Evolutionary conservation across 92 coral and sea anemone species (phyloP), one percentile per base, ranked within the genome.

Genomic region (Zoanthus sociatus): DNA sequence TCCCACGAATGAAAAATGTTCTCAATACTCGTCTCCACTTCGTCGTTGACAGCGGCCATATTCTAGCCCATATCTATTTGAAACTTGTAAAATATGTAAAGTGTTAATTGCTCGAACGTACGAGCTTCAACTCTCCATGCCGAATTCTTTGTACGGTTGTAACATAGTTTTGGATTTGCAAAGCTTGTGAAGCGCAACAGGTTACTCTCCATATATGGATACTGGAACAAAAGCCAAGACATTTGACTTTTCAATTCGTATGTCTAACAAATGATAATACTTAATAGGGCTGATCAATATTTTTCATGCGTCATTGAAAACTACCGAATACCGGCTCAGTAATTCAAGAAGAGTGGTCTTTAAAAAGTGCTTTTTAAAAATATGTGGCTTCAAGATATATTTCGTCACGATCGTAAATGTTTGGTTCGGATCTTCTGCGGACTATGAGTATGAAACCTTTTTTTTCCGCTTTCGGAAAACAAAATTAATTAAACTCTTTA

Each of bases 1-100:
- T 94, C 98, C 98, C 98, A 94, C 11, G 94, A 83, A 3, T 86
- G 67, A 75, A 94, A 94, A 46, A 94, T 94, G 6, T 91, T 90
- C 48, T 81, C 88, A 18, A 94, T 88, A 2, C 88, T 87, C 77
- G 42, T 54, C 8, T 93, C 95, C 16, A 84, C 68, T 6, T 55
- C 89, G 12, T 13, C 58, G 58, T 31, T 69, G n/a, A 55, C 86
- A 15, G 82, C 64, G 10, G 84, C 89, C 94, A 88, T 88, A 8
- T 45, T 84, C 84, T 63, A 66, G 63, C 21, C 85, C 85, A 81
- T 81, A 11, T 7, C 37, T 10, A 16, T 18, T 21, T 11, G 32
- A 20, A 37, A 11, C 60, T 46, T 68, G 7, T 33, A 66, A 66
- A 64, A 66, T 47, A 66, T 20, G 47, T 37, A 64, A 63, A 64